phyloP scores from a whole-genome alignment of 2,888 invertebrate species.

The Tenodera sinensis region DNA sequence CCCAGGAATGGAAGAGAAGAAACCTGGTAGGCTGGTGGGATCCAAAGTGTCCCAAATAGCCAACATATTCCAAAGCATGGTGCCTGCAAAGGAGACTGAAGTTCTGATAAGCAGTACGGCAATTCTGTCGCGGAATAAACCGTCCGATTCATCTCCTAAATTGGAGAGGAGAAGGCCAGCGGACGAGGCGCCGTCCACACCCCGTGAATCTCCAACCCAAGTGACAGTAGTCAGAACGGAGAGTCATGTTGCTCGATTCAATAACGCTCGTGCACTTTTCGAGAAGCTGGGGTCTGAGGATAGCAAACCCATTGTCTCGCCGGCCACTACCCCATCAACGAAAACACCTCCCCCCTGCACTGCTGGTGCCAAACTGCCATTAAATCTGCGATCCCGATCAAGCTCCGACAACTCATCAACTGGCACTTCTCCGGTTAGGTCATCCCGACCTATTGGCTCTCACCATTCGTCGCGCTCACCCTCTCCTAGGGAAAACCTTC shows the following conservation, averaged over 20 bases:
- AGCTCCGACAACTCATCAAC: conserved; percentile 24
- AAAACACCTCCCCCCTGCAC: not conserved
- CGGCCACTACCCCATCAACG: not conserved
- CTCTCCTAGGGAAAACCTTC: conserved; percentile 40
- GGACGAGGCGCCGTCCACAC: conserved; percentile 7
- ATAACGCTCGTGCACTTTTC: conserved; percentile 86
- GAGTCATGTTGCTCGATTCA: conserved; percentile 86
- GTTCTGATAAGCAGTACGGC: conserved; percentile 29
- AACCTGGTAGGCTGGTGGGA: conserved; percentile 54
- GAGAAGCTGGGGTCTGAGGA: conserved; percentile 78
- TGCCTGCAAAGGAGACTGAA: conserved; percentile 48
- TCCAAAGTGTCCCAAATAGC: conserved; percentile 89
- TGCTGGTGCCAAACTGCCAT: not conserved
- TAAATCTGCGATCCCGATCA: conserved; percentile 12
- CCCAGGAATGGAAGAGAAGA: conserved; percentile 48
- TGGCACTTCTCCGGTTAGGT: conserved; percentile 43
- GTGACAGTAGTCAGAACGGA: conserved; percentile 80
- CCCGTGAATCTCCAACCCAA: conserved; percentile 40
- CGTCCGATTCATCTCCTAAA: conserved; percentile 24
- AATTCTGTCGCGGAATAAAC: conserved; percentile 29
- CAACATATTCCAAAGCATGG: conserved; percentile 73
- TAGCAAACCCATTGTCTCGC: not conserved
- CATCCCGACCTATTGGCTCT: conserved; percentile 35
- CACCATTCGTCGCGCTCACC: conserved; percentile 38
- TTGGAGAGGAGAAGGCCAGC: conserved; percentile 20